A percentile compares a stretch with the other conserved stretches of the same genome.
These are phyloP conservation scores for Cheilosia pagana DNA, from an alignment of 2,888 invertebrate genomes.

Conservation along the genomic window DNA sequence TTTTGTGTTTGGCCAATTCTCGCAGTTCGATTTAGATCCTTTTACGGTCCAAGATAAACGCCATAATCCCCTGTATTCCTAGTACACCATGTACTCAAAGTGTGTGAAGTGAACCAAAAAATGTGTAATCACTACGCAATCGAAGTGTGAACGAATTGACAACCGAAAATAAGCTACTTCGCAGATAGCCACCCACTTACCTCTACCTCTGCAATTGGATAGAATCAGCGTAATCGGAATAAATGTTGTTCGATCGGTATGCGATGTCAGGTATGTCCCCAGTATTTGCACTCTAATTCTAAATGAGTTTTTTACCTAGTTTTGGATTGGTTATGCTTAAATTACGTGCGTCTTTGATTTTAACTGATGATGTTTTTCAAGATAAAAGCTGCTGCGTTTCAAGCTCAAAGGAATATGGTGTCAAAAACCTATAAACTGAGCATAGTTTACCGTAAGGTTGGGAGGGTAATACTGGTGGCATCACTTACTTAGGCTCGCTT, in stretches of 20 bases:
- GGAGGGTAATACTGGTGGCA: too few species aligned
- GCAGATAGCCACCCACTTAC: conserved; percentile 14
- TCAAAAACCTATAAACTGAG: too few species aligned
- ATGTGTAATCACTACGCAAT: conserved; percentile 35
- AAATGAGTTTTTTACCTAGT: neutral
- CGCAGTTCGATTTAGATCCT: conserved; percentile 39
- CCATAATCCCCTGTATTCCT: conserved; percentile 37
- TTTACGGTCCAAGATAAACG: conserved; percentile 51
- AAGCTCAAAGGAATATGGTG: too few species aligned
- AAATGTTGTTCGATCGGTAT: conserved; percentile 82
- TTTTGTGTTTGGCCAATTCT: neutral
- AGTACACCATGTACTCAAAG: conserved; percentile 10
- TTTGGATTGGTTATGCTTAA: too few species aligned
- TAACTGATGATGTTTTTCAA: too few species aligned
- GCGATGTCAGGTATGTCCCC: conserved; percentile 81
- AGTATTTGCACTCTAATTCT: neutral
- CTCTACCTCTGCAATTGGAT: conserved; percentile 48
- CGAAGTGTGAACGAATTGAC: conserved; percentile 42
- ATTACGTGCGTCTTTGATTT: too few species aligned
- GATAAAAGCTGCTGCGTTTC: too few species aligned
- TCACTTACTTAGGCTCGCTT: too few species aligned
- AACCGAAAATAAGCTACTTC: conserved; percentile 52
- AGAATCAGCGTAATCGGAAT: conserved; percentile 37
- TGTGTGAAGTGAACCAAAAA: conserved; percentile 61
- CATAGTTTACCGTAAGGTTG: too few species aligned